A percentile compares a stretch with the other conserved stretches of the same genome.
Conservation (phyloP, 2,113 vertebrate species). For the Balaenoptera acutorostrata region DNA sequence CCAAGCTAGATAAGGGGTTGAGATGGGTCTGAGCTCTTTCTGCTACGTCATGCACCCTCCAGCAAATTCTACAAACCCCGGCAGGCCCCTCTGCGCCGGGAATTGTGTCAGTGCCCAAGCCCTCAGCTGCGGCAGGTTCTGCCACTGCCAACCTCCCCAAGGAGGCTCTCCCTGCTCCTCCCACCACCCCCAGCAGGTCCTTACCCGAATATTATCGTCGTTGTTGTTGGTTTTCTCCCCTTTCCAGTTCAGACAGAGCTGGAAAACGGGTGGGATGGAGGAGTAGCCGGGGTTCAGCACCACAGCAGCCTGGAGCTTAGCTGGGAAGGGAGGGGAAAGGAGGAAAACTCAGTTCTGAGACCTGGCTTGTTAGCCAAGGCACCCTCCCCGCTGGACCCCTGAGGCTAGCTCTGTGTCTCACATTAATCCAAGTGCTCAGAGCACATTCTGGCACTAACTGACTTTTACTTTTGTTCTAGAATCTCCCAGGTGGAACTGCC, state of each 20-base stretch:
- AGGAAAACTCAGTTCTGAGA: background rate
- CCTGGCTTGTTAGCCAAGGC: background rate
- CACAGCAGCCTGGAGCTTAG: conserved; percentile 90
- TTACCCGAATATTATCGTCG: conserved; percentile 94
- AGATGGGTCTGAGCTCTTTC: background rate
- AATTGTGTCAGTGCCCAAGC: background rate
- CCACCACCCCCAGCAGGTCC: accelerated
- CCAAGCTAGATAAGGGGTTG: background rate
- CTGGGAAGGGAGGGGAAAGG: conserved; percentile 72
- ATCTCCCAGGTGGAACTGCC: background rate
- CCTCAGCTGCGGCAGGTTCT: background rate
- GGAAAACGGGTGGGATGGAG: conserved; percentile 91
- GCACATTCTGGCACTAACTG: background rate
- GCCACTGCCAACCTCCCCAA: background rate
- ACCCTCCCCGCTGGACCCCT: background rate
- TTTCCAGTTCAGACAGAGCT: conserved; percentile 96
- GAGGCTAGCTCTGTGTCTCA: background rate
- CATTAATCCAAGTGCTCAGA: accelerated
- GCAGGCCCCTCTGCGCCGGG: background rate
- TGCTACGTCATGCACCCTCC: background rate
- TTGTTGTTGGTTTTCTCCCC: conserved; percentile 91
- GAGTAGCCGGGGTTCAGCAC: conserved; percentile 94
- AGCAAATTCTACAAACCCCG: background rate
- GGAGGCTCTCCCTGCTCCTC: background rate
- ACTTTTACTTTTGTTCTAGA: background rate